phyloP scores from a whole-genome alignment of 2,113 vertebrate genomes.

The Onychorhynchus coronatus region DNA sequence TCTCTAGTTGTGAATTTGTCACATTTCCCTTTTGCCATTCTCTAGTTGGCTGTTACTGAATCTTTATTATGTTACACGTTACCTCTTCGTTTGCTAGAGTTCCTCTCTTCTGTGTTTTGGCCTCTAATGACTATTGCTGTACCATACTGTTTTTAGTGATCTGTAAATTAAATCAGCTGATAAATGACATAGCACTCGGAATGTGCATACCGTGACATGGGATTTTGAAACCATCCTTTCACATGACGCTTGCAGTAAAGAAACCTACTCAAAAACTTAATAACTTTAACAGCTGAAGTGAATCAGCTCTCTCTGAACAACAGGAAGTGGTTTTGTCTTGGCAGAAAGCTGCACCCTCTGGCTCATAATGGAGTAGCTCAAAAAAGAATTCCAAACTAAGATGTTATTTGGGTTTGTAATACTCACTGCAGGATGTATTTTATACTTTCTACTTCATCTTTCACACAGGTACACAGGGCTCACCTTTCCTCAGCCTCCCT shows the following conservation, averaged over 20 bases:
- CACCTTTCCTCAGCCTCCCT: not conserved
- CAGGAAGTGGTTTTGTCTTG: not conserved
- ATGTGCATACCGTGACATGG: rapidly evolving
- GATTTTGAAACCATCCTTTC: not conserved
- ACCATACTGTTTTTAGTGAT: not conserved
- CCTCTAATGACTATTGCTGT: rapidly evolving
- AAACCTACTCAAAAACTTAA: not conserved
- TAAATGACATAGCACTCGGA: not conserved
- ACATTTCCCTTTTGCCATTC: not conserved
- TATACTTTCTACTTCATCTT: not conserved
- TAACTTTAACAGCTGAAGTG: not conserved
- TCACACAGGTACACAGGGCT: not conserved
- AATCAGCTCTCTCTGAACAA: not conserved
- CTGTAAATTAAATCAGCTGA: not conserved
- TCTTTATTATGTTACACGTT: not conserved
- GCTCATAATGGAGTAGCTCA: not conserved
- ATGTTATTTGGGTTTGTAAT: not conserved
- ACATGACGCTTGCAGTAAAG: not conserved
- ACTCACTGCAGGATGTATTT: not conserved
- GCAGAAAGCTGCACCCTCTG: not conserved
- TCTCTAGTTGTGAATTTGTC: not conserved
- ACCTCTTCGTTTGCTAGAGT: not conserved
- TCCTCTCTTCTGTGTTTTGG: not conserved
- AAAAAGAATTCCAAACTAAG: not conserved
- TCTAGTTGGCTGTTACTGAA: not conserved